phyloP scores from a whole-genome alignment of 2,797 vertebrate genomes.

The Leucoraja ocellata region DNA sequence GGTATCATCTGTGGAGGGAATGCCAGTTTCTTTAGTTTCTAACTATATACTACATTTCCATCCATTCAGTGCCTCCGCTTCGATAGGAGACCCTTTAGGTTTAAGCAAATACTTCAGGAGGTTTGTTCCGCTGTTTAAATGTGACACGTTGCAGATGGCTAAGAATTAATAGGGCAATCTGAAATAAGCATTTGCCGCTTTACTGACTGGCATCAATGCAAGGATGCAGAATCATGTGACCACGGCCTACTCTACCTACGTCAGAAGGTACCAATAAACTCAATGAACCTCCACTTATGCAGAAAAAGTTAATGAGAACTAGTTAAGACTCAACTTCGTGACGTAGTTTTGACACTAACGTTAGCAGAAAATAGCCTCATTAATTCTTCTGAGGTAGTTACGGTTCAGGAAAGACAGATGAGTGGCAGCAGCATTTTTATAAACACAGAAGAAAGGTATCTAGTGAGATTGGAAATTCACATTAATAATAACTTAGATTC shows the following conservation, averaged over 20 bases:
- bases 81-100: background rate
- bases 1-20: no score
- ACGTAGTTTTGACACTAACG: background rate
- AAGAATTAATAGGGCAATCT: background rate
- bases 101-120: background rate
- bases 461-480: background rate
- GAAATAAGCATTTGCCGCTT: background rate
- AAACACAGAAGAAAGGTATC: background rate
- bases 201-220: background rate
- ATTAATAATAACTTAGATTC: no score
- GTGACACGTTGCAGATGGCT: background rate
- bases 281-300: background rate
- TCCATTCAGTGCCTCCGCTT: background rate
- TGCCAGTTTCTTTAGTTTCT: no score
- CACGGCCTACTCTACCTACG: background rate
- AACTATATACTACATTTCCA: no score
- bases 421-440: constrained; percentile 1
- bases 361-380: background rate
- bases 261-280: constrained; percentile 8
- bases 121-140: background rate
- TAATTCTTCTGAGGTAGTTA: constrained; percentile 17
- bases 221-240: background rate
- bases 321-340: background rate
- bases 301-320: background rate
- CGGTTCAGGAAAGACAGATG: background rate